Conservation (phyloP, 2,797 vertebrate genomes). For the Acropternis orthonyx region DNA sequence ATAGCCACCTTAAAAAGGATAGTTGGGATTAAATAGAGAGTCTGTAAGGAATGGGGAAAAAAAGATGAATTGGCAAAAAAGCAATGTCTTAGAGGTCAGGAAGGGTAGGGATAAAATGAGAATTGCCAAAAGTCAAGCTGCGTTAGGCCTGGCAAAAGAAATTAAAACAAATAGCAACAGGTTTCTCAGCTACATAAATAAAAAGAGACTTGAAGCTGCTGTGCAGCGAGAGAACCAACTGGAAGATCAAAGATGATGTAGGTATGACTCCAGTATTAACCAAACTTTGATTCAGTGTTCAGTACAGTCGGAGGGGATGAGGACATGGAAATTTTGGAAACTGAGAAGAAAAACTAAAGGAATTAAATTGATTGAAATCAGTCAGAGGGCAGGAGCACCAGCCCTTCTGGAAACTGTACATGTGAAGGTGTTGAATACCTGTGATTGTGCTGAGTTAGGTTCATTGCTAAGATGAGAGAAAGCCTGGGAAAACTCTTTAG, state of each 20-base stretch:
- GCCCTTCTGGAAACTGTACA: background rate
- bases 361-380: background rate
- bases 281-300: background rate
- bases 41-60: constrained; percentile 50
- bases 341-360: background rate
- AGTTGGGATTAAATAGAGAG: background rate
- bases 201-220: constrained; percentile 43
- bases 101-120: constrained; percentile 57
- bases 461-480: background rate
- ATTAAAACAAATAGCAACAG: constrained; percentile 68
- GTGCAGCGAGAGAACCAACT: background rate
- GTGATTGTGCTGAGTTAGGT: background rate
- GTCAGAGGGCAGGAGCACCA: background rate
- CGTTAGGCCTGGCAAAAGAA: constrained; percentile 49
- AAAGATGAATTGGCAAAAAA: constrained; percentile 40
- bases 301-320: background rate
- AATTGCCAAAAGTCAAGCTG: constrained; percentile 67
- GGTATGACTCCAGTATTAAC: background rate
- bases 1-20: constrained; percentile 41
- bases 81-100: constrained; percentile 53
- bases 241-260: constrained; percentile 35
- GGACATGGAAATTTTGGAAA: background rate
- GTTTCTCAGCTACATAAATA: constrained; percentile 71
- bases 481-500: background rate
- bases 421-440: background rate